Evolutionary conservation across 1,140 invertebrate genomes (phyloP), one percentile per base, ranked within the genome.

Genomic region (Eueides isabella): DNA sequence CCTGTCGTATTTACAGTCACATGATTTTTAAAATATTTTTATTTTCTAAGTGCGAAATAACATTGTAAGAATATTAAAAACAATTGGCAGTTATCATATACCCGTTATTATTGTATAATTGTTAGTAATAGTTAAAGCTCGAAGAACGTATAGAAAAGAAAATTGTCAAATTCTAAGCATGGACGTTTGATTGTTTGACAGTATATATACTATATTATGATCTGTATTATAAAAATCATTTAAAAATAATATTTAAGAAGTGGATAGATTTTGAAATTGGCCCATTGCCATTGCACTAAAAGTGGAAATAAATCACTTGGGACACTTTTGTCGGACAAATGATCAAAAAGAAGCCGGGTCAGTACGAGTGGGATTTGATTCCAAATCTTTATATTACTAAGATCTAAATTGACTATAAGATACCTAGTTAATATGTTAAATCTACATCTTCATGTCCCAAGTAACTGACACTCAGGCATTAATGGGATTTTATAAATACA

Each of bases 251-350:
- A 55, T 55, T 55, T 26, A 26, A 14, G 66, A 48, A 68, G 41
- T 31, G 14, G 30, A 35, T 61, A 69, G 44, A 69, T 35, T 23
- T 80, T 85, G 76, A 82, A 86, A 87, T 91, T 92, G 89, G 89
- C 87, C 79, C 84, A 85, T 81, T 89, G 89, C 90, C 89, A 92
- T 89, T 89, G 90, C 86, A 90, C 89, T 90, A 91, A 92, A 90
- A 91, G 89, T 91, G 86, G 89, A 82, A 84, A 91, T 90, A 92
- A 91, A 92, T 92, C 87, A 85, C 79, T 74, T 78, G 83, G 82
- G 86, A 88, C 85, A 84, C 85, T 88, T 89, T 90, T 86, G 83
- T 83, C 75, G 81, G 80, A n/a, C 80, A 84, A 89, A 90, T 91
- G 86, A 89, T 92, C 80, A 89, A 88, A 87, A 86, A 82, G 76